phyloP scores from a whole-genome alignment of 2,113 vertebrate species.

The Malurus cyaneus region DNA sequence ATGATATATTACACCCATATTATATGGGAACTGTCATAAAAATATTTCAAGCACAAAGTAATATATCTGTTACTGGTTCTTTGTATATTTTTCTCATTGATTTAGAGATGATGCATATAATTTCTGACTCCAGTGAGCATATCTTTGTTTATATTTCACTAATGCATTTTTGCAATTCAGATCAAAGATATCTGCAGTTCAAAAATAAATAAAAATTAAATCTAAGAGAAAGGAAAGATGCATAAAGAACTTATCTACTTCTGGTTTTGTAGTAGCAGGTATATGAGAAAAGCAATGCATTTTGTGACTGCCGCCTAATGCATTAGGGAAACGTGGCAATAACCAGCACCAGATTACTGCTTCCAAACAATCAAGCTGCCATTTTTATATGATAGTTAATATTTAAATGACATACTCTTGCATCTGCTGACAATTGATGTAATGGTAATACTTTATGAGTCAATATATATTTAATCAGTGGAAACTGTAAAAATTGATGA shows the following conservation, averaged over 20 bases:
- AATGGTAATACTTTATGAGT: slow-evolving; percentile 90
- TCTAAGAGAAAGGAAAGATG: slow-evolving; percentile 4
- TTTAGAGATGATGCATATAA: slow-evolving; percentile 51
- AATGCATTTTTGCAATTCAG: slow-evolving; percentile 57
- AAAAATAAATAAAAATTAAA: slow-evolving; percentile 62
- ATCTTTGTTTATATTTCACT: slow-evolving; percentile 43
- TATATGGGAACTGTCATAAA: slow-evolving; percentile 20
- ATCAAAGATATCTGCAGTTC: slow-evolving; percentile 25
- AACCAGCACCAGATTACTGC: slow-evolving; percentile 78
- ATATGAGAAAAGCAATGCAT: slow-evolving; percentile 19
- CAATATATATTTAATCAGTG: slow-evolving; percentile 92
- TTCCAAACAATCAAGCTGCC: slow-evolving; percentile 89
- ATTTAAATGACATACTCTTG: slow-evolving; percentile 88
- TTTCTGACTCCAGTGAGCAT: slow-evolving; percentile 50
- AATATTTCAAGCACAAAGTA: slow-evolving; percentile 43
- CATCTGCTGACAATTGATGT: slow-evolving; percentile 88
- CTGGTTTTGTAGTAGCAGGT: slow-evolving; percentile 20
- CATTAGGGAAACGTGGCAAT: slow-evolving; percentile 71
- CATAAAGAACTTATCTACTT: slow-evolving; percentile 31
- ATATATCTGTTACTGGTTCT: slow-evolving; percentile 21
- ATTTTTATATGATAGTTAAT: slow-evolving; percentile 95
- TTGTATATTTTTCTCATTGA: slow-evolving; percentile 38
- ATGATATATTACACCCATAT: not conserved
- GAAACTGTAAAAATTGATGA: slow-evolving; percentile 89
- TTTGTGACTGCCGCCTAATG: slow-evolving; percentile 62